These are phyloP conservation scores for Ochotona curzoniae DNA, from an alignment of 2,113 vertebrate species.

Conservation along the genomic window DNA sequence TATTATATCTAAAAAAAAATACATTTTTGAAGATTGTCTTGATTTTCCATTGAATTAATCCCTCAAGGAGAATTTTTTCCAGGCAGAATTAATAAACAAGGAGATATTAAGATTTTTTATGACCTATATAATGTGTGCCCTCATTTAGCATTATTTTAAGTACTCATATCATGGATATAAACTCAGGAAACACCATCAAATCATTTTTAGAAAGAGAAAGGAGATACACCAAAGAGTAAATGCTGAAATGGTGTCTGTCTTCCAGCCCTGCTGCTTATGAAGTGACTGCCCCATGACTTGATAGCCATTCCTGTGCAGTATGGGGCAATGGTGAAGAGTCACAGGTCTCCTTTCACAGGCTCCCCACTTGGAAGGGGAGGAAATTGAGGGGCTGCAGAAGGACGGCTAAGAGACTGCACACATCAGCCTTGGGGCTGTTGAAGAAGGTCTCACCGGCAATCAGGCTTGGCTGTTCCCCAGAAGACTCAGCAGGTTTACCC, in stretches of 20 bases:
- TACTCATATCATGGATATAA: slow-evolving; percentile 50
- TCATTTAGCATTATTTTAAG: slow-evolving; percentile 75
- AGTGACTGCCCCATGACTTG: not conserved
- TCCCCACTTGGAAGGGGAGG: not conserved
- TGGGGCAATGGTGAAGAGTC: not conserved
- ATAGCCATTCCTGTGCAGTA: rapidly evolving
- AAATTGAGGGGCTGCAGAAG: not conserved
- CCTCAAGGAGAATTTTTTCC: slow-evolving; percentile 61
- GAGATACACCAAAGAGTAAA: not conserved
- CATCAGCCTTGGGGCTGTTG: not conserved
- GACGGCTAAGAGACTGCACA: too few relatives aligned
- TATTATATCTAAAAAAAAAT: slow-evolving; percentile 29
- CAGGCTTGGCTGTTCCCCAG: not conserved
- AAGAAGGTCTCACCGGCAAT: not conserved
- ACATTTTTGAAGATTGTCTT: slow-evolving; percentile 61
- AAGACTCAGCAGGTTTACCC: not conserved
- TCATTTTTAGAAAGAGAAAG: slow-evolving; percentile 45
- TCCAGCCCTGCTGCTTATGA: not conserved
- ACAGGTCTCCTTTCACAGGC: not conserved
- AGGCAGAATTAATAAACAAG: slow-evolving; percentile 55
- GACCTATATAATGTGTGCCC: slow-evolving; percentile 52
- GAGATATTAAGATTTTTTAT: slow-evolving; percentile 61
- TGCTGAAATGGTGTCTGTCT: not conserved
- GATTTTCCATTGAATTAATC: slow-evolving; percentile 65
- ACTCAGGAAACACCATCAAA: slow-evolving; percentile 30